Conservation (phyloP, 2,113 vertebrate genomes). For the Vombatus ursinus region DNA sequence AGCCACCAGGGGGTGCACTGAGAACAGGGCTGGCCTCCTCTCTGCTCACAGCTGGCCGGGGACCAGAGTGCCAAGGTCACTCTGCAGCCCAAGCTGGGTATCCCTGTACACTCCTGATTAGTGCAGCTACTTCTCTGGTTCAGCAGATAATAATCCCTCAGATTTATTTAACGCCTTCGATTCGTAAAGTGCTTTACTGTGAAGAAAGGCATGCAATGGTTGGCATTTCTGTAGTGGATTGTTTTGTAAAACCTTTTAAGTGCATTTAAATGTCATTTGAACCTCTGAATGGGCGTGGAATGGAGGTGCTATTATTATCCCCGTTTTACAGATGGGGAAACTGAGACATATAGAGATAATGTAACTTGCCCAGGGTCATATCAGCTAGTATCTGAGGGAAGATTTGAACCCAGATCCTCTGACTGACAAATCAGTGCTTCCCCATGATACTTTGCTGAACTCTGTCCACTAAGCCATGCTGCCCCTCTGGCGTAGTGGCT, state of each 20-base stretch:
- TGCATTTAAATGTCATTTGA: neutral
- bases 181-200: neutral
- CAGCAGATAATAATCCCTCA: neutral
- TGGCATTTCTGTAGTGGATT: neutral
- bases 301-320: neutral
- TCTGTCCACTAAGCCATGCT: neutral
- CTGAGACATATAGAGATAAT: neutral
- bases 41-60: fast-evolving
- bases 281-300: neutral
- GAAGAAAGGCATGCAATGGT: neutral
- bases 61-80: conserved; percentile 19
- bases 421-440: neutral
- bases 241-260: neutral
- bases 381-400: neutral
- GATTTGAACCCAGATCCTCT: neutral
- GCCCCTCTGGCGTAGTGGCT: neutral
- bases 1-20: conserved; percentile 78
- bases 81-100: conserved; percentile 52
- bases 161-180: neutral
- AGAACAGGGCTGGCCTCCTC: conserved; percentile 40
- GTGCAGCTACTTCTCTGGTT: conserved; percentile 63
- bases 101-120: conserved; percentile 72
- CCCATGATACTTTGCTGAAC: neutral
- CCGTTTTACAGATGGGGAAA: neutral
- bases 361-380: neutral